These are phyloP conservation scores for Ptilodon capucinus DNA, from an alignment of 2,888 invertebrate species.

Conservation along the genomic window DNA sequence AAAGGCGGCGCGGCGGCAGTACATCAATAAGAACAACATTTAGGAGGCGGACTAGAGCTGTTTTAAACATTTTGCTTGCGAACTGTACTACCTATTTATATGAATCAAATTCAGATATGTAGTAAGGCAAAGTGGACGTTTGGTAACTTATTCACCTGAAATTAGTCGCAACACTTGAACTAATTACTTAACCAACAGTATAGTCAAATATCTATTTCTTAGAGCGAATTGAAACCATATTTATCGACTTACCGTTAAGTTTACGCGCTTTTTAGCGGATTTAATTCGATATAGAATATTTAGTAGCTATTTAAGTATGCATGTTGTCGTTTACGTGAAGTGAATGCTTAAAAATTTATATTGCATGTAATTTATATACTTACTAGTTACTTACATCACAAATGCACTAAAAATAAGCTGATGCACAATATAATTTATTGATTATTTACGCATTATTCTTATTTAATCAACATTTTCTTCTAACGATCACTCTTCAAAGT, in stretches of 20 bases:
- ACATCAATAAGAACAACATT: too few species aligned
- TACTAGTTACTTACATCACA: too few species aligned
- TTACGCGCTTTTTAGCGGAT: slow-evolving; percentile 26
- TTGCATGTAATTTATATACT: slow-evolving; percentile 6
- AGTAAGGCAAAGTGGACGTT: too few species aligned
- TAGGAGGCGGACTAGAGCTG: too few species aligned
- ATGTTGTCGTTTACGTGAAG: slow-evolving; percentile 7
- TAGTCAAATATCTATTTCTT: slow-evolving; percentile 12
- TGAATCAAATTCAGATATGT: too few species aligned
- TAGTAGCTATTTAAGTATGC: neutral
- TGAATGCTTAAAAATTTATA: slow-evolving; percentile 18
- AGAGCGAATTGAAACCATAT: slow-evolving; percentile 22
- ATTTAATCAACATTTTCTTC: slow-evolving; percentile 2
- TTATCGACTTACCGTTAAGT: slow-evolving; percentile 27
- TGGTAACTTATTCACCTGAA: neutral
- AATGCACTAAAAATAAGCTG: slow-evolving; percentile 19
- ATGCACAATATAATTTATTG: slow-evolving; percentile 30
- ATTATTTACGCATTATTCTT: slow-evolving; percentile 2
- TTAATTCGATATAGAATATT: slow-evolving; percentile 16
- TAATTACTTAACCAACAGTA: slow-evolving; percentile 1
- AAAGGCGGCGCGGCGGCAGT: too few species aligned
- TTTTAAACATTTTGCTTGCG: too few species aligned
- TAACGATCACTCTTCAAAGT: too few species aligned
- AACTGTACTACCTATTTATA: too few species aligned
- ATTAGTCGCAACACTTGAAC: neutral